Evolutionary conservation across 2,113 vertebrate genomes (phyloP).

Genomic region (Sigmodon hispidus): DNA sequence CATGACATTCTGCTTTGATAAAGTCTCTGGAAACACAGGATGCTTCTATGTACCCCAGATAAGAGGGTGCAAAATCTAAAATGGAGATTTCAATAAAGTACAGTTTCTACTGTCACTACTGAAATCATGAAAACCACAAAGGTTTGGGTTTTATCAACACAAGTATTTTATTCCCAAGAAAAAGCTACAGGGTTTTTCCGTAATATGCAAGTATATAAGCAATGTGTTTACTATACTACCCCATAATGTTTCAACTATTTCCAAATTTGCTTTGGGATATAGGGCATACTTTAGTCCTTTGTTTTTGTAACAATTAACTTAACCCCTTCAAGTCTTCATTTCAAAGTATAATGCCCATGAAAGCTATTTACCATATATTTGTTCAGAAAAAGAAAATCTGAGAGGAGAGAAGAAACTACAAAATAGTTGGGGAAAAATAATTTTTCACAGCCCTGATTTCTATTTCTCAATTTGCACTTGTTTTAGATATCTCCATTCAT

Average conservation of each 20-base stretch:
- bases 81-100: slow-evolving; percentile 32
- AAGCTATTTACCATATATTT: neutral
- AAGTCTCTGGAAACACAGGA: slow-evolving; percentile 33
- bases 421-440: neutral
- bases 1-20: slow-evolving; percentile 49
- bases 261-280: neutral
- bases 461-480: neutral
- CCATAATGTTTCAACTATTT: neutral
- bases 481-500: neutral
- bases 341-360: neutral
- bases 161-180: neutral
- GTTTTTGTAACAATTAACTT: neutral
- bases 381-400: neutral
- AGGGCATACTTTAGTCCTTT: neutral
- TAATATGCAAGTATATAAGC: neutral
- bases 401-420: neutral
- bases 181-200: slow-evolving; percentile 1
- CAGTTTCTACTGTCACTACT: slow-evolving; percentile 31
- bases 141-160: neutral
- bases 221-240: neutral
- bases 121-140: neutral
- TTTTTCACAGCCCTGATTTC: neutral
- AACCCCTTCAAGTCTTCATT: neutral
- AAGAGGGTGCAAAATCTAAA: slow-evolving; percentile 56
- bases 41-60: slow-evolving; percentile 36